Evolutionary conservation across 2,113 vertebrate species (phyloP).

Genomic region (Mus pahari): DNA sequence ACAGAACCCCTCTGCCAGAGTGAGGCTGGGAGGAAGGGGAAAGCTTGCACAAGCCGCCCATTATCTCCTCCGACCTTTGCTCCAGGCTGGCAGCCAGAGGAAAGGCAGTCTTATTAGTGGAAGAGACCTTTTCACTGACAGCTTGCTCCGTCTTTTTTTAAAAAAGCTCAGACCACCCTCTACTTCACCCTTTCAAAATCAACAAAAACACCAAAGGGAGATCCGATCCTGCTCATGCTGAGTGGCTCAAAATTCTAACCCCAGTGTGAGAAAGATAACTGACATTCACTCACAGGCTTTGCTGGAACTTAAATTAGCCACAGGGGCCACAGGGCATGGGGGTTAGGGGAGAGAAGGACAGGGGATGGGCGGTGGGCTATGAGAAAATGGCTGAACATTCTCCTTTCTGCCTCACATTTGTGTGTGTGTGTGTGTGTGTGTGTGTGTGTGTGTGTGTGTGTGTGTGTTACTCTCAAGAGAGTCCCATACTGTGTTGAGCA

Average conservation of each 20-base stretch:
- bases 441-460: background rate
- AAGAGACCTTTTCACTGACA: constrained; percentile 25
- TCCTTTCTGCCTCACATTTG: background rate
- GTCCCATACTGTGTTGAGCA: background rate
- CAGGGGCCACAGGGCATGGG: background rate
- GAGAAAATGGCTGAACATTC: background rate
- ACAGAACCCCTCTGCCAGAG: background rate
- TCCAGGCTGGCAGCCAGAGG: background rate
- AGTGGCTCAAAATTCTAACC: constrained; percentile 21
- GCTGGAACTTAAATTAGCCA: background rate
- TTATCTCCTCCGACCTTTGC: constrained; percentile 63
- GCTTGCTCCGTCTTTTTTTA: background rate
- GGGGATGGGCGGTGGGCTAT: no score
- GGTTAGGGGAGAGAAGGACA: rapidly evolving
- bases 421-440: background rate
- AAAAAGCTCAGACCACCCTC: constrained; percentile 55
- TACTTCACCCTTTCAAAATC: background rate
- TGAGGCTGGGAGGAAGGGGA: background rate
- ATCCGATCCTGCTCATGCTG: constrained; percentile 1
- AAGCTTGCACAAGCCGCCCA: background rate
- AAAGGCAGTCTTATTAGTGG: constrained; percentile 19
- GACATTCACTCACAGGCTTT: background rate
- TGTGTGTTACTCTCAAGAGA: background rate
- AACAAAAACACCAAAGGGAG: constrained; percentile 38
- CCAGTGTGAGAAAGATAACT: constrained; percentile 48